Conservation (phyloP, 2,113 vertebrate genomes). For the Pelvicachromis taeniatus region DNA sequence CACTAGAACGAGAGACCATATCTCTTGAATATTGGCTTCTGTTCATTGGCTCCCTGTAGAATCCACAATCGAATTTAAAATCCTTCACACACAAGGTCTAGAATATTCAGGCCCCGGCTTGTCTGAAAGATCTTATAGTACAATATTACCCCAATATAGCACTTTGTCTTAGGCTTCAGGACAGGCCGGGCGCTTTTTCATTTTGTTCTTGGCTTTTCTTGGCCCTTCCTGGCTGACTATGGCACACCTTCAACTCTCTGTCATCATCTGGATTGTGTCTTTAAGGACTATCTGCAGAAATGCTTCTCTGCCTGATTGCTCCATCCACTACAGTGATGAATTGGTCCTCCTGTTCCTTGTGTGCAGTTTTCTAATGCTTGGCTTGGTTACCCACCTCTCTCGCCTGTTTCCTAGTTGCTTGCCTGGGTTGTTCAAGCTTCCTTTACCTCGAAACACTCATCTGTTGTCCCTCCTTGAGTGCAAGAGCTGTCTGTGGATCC, state of each 20-base stretch:
- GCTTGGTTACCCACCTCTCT: too few species aligned
- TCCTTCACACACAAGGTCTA: background rate
- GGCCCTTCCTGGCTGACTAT: background rate
- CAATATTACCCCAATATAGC: background rate
- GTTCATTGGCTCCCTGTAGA: background rate
- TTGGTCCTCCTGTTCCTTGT: background rate
- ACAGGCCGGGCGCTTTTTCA: fast-evolving
- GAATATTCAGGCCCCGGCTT: background rate
- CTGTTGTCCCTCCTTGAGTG: too few species aligned
- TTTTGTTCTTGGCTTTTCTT: background rate
- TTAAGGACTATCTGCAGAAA: background rate
- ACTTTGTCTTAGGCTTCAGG: background rate
- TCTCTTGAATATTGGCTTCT: background rate
- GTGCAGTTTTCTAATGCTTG: too few species aligned
- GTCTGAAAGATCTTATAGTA: background rate
- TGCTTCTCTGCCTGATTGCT: background rate
- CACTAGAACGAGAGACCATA: background rate
- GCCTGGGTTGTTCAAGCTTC: too few species aligned
- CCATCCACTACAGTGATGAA: background rate
- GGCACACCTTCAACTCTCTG: background rate
- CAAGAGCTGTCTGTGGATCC: background rate
- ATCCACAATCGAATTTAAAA: background rate
- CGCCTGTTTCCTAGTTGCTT: too few species aligned
- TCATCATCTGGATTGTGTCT: background rate
- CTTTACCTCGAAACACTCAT: too few species aligned